These are phyloP conservation scores for Miltochrista miniata DNA, from an alignment of 2,888 invertebrate species.

Conservation along the genomic window DNA sequence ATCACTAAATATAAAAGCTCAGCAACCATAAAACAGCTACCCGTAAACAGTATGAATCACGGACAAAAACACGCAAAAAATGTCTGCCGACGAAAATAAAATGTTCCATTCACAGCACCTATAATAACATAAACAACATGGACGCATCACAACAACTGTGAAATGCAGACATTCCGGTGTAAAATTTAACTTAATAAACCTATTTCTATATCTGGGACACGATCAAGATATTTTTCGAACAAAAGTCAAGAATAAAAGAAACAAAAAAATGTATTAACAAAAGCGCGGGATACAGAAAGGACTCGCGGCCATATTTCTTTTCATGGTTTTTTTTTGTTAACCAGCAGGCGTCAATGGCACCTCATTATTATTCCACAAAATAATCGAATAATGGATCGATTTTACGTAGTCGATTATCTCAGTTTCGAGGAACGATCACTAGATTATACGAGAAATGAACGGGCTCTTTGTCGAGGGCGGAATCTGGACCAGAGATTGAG, in stretches of 20 bases:
- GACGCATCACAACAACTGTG: constrained; percentile 29
- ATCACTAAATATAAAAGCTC: background rate
- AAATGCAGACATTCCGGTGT: constrained; percentile 25
- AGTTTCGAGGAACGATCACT: constrained; percentile 60
- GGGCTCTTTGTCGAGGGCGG: constrained; percentile 53
- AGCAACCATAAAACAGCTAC: background rate
- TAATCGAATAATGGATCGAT: constrained; percentile 63
- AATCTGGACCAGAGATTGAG: constrained; percentile 50
- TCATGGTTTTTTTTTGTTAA: constrained; percentile 28
- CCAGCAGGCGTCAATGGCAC: constrained; percentile 59
- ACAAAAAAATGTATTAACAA: constrained; percentile 22
- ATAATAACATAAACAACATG: constrained; percentile 18
- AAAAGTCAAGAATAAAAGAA: constrained; percentile 33
- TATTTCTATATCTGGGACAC: constrained; percentile 38
- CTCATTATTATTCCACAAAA: constrained; percentile 73
- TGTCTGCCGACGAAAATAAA: constrained; percentile 10
- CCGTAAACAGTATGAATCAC: background rate
- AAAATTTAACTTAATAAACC: constrained; percentile 42
- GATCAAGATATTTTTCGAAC: constrained; percentile 43
- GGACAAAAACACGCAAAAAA: constrained; percentile 11
- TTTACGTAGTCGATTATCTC: constrained; percentile 61
- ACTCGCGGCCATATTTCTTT: constrained; percentile 42
- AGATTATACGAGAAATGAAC: constrained; percentile 53
- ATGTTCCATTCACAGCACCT: constrained; percentile 14
- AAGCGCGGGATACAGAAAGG: constrained; percentile 38